Percentiles rank a stretch among this genome's conserved stretches.
Conservation (phyloP, 2,888 invertebrate species). For the Napeogenes sylphis region DNA sequence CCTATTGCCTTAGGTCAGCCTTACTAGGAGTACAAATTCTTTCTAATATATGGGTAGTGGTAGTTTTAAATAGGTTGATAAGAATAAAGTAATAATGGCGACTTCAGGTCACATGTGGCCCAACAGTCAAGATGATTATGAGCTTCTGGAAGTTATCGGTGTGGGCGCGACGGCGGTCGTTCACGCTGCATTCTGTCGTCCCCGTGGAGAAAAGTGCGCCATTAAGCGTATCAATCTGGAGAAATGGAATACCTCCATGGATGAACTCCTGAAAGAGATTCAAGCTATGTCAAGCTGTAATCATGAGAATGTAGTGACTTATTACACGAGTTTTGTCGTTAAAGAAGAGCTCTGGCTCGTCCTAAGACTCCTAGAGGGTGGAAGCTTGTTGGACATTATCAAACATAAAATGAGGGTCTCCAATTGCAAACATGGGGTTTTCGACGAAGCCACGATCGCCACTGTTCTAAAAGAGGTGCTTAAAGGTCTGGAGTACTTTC, state of each 20-base stretch:
- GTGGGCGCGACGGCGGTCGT: slow-evolving; percentile 99
- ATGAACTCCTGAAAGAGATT: slow-evolving; percentile 93
- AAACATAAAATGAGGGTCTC: slow-evolving; percentile 96
- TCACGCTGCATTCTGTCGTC: slow-evolving; percentile 95
- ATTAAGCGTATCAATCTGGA: slow-evolving; percentile 99
- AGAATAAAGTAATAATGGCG: slow-evolving; percentile 45
- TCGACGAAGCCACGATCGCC: slow-evolving; percentile 98
- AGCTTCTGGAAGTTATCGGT: slow-evolving; percentile 95
- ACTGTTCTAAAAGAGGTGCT: slow-evolving; percentile 97
- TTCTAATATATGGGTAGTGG: slow-evolving; percentile 63
- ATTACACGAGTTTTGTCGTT: slow-evolving; percentile 99
- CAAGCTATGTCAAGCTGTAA: slow-evolving; percentile 99
- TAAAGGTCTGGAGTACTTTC: slow-evolving; percentile 98
- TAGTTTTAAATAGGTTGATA: slow-evolving; percentile 42
- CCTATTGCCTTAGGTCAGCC: slow-evolving; percentile 53
- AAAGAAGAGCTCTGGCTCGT: slow-evolving; percentile 99
- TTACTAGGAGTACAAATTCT: slow-evolving; percentile 55
- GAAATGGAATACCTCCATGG: slow-evolving; percentile 99
- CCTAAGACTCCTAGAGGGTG: slow-evolving; percentile 96
- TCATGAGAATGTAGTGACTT: slow-evolving; percentile 99
- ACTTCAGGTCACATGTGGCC: slow-evolving; percentile 83
- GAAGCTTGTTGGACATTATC: slow-evolving; percentile 92
- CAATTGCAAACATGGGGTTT: slow-evolving; percentile 97
- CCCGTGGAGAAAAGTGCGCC: slow-evolving; percentile 97
- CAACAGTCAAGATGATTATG: slow-evolving; percentile 95